Evolutionary conservation across 2,888 invertebrate species (phyloP).

Genomic region (Thera britannica): DNA sequence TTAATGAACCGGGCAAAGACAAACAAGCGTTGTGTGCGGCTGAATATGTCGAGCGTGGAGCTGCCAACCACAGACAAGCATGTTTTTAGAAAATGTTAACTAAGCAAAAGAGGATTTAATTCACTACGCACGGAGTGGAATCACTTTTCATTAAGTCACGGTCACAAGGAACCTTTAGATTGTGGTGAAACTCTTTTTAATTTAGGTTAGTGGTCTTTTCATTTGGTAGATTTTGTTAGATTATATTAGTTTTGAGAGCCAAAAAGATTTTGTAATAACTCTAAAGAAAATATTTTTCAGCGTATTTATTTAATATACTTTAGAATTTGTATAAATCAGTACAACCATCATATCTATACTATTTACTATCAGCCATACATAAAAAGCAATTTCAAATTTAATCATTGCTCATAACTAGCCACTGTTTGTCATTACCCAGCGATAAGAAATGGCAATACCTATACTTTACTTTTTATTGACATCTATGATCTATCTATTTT

Average conservation of each 20-base stretch:
- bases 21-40: slow-evolving; percentile 32
- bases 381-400: too few relatives aligned
- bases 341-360: too few relatives aligned
- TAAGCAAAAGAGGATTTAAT: not conserved
- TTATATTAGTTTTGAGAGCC: not conserved
- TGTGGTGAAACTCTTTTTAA: slow-evolving; percentile 1
- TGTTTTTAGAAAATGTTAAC: slow-evolving; percentile 17
- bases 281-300: too few relatives aligned
- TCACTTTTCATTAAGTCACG: slow-evolving; percentile 9
- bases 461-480: too few relatives aligned
- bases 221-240: not conserved
- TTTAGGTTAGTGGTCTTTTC: slow-evolving; percentile 1
- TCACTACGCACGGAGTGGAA: slow-evolving; percentile 1
- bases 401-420: too few relatives aligned
- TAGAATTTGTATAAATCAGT: too few relatives aligned
- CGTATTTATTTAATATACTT: too few relatives aligned
- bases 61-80: slow-evolving; percentile 32
- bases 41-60: slow-evolving; percentile 25
- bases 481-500: too few relatives aligned
- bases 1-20: slow-evolving; percentile 36
- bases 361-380: too few relatives aligned
- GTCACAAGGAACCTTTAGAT: not conserved
- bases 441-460: too few relatives aligned
- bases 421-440: too few relatives aligned
- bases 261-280: too few relatives aligned